Base-by-base conservation (phyloP, 2,797 vertebrate genomes). In the Fistularia commersonii region DNA sequence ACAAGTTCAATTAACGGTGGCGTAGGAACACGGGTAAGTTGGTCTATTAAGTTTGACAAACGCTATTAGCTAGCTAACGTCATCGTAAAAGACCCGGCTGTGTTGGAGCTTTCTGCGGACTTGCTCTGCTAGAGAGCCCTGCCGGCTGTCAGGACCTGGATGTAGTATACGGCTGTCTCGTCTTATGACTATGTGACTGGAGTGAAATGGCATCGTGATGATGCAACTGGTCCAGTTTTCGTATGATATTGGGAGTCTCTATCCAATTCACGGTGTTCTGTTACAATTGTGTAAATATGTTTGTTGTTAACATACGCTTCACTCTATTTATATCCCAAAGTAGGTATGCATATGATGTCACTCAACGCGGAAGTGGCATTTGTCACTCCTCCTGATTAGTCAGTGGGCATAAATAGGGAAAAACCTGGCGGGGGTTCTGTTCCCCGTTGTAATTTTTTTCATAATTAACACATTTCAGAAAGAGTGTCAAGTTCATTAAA, bases 11-110 rank as follows among this genome's bases (percentile, higher is more conserved):
- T 32, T 62, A 49, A 73, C 45, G 46, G 66, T 74, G 64, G 57
- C 71, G 48, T 71, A 44, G 47, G 57, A 52, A 51, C 44, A 50
- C 57, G 50, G 75, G 80, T 83, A 69, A 83, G 78, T 81, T 66
- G 52, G 51, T 61, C 15, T 55, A 59, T 61, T 38, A 67, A 74
- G 50, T 76, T 77, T 6, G 32, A 14, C 6, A 57, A 11, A 43
- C 35, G 55, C 53, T 72, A 36, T 0, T 58, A 47, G 64, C 68
- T 59, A 66, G 64, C 75, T 72, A 55, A 45, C 43, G 51, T 46
- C 43, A 32, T 23, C 31, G 31, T 13, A 14, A 45, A 12, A n/a
- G n/a, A 32, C 8, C 11, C 15, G 7, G 15, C 7, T 14, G n/a
- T 42, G 41, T 14, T 2, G 39, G 13, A 11, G 13, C 41, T 13